Conservation (phyloP, 2,113 vertebrate genomes). For the Miniopterus natalensis region DNA sequence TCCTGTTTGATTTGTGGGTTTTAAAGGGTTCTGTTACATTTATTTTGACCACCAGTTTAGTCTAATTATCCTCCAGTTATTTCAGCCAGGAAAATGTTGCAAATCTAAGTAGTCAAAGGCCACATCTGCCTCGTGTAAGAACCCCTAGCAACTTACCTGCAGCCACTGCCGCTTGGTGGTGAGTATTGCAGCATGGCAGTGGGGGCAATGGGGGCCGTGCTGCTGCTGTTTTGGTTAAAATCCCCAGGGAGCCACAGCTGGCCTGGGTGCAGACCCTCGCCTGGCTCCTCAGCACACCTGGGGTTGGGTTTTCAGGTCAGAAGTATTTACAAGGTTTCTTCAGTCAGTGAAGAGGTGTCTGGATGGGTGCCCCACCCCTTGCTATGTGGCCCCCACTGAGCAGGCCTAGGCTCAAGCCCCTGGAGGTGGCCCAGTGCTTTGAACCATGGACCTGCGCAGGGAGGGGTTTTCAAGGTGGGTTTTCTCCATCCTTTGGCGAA, state of each 20-base stretch:
- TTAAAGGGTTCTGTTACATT: neutral
- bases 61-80: neutral
- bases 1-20: neutral
- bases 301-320: neutral
- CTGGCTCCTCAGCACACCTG: neutral
- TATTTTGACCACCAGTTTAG: neutral
- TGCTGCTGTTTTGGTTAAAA: neutral
- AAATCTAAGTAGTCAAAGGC: neutral
- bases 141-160: no score
- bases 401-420: neutral
- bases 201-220: no score
- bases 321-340: neutral
- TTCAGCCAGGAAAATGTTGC: neutral
- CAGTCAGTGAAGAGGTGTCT: neutral
- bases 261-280: fast-evolving
- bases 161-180: fast-evolving
- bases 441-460: no score
- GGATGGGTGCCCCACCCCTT: neutral
- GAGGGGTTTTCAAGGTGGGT: neutral
- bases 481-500: slow-evolving; percentile 56
- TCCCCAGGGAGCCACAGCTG: neutral
- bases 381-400: neutral
- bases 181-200: neutral
- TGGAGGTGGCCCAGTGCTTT: neutral
- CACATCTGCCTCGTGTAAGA: neutral